These are phyloP conservation scores for Hirtodrosophila alboralis DNA, from an alignment of 2,888 invertebrate genomes.

Conservation along the genomic window DNA sequence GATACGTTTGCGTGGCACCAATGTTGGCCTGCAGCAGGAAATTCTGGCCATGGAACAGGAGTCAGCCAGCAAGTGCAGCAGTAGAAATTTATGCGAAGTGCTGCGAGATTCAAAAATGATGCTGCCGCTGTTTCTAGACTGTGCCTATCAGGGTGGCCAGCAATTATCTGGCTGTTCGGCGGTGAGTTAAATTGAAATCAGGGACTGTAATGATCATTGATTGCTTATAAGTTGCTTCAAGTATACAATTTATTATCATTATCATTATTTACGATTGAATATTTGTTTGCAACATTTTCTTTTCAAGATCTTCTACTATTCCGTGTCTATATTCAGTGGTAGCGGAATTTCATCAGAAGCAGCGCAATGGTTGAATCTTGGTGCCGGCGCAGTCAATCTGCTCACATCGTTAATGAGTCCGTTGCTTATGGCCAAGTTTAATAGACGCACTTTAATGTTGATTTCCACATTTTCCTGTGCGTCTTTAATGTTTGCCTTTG, in stretches of 20 bases:
- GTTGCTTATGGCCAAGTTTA: slow-evolving; percentile 50
- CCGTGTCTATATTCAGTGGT: slow-evolving; percentile 43
- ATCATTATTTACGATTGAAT: too few species aligned
- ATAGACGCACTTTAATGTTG: slow-evolving; percentile 59
- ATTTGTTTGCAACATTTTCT: too few species aligned
- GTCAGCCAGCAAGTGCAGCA: slow-evolving; percentile 21
- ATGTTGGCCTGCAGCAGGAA: slow-evolving; percentile 36
- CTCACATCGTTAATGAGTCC: slow-evolving; percentile 43
- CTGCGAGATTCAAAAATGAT: slow-evolving; percentile 31
- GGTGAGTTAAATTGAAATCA: slow-evolving; percentile 22
- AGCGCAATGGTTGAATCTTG: slow-evolving; percentile 41
- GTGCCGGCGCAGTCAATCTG: slow-evolving; percentile 46
- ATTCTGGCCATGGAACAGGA: slow-evolving; percentile 51
- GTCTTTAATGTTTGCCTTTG: slow-evolving; percentile 48
- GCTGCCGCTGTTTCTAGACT: slow-evolving; percentile 44
- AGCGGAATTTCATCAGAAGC: slow-evolving; percentile 36
- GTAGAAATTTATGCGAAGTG: slow-evolving; percentile 24
- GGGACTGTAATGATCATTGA: too few species aligned
- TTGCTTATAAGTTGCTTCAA: neutral
- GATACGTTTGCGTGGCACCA: slow-evolving; percentile 86
- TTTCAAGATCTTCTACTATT: slow-evolving; percentile 58
- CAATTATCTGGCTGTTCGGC: slow-evolving; percentile 59
- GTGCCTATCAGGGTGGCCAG: slow-evolving; percentile 58
- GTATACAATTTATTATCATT: too few species aligned
- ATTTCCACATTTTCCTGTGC: slow-evolving; percentile 42